Base-by-base conservation (phyloP, 37 sponge, comb jelly and placozoan species). In the Bolinopsis microptera region DNA sequence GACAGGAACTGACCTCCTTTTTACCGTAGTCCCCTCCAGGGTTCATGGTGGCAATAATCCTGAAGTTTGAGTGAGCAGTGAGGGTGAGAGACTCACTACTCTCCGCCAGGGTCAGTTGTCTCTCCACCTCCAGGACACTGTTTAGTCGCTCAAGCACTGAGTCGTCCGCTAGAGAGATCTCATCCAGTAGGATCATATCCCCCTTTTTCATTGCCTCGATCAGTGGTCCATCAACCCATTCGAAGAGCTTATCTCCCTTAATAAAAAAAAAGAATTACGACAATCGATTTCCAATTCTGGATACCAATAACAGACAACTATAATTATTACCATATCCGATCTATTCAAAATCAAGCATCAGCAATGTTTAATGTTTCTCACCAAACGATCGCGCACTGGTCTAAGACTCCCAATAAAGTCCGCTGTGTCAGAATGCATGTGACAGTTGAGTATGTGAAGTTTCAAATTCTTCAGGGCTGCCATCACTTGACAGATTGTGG, bases 11-110 rank as follows among this genome's bases (percentile, higher is more conserved):
- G 18, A 96, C 98, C 95, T 99, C 99, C 86, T 97, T 99, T 94
- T 99, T 99, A 8, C 99, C 99, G 76, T 96, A 99, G 94, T 99
- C 99, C 35, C 99, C 99, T 23, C 99, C 97, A 92, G 99, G 99
- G 80, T 99, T 99, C 99, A 99, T 99, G 31, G 99, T 99, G 31
- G 96, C 97, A 38, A 99, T 18, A 26, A 99, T 75, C 8, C 68
- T 88, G 77, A 99, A 99, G 27, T 95, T 96, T 32, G 94, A 37
- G 23, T 83, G 26, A 38, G 99, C 99, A 76, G 75, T 69, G 30
- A 99, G 83, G 83, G 97, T 93, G 61, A 95, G 96, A 32, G 41
- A 61, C 13, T 67, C 69, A 68, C 39, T 34, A 68, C 95, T 95
- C 94, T 98, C 99, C 38, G 96, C 96, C 23, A 99, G 94, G 0